Percentiles rank a stretch among this genome's conserved stretches.
These are phyloP conservation scores for Drosophila eohydei DNA, from an alignment of 2,888 invertebrate species.

Conservation along the genomic window DNA sequence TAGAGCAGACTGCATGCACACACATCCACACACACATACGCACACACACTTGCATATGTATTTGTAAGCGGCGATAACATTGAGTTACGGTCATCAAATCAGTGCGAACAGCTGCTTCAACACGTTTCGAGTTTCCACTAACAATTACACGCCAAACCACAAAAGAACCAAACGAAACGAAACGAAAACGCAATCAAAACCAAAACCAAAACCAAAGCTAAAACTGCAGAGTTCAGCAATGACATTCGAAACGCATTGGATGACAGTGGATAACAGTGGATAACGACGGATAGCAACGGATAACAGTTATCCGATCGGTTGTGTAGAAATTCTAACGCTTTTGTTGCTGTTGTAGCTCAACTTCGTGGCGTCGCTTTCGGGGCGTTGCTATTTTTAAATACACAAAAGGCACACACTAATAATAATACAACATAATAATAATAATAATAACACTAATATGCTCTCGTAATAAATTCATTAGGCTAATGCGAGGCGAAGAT, in stretches of 20 bases:
- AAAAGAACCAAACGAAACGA: slow-evolving; percentile 17
- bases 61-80: slow-evolving; percentile 26
- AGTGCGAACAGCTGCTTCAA: slow-evolving; percentile 52
- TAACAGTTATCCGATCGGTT: slow-evolving; percentile 24
- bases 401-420: slow-evolving; percentile 28
- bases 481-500: slow-evolving; percentile 65
- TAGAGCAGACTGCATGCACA: slow-evolving; percentile 1
- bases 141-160: slow-evolving; percentile 21
- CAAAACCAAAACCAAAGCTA: slow-evolving; percentile 11
- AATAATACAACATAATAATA: slow-evolving; percentile 28
- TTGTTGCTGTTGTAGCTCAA: slow-evolving; percentile 5
- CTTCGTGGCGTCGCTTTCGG: slow-evolving; percentile 8
- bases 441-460: slow-evolving; percentile 10
- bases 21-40: background rate
- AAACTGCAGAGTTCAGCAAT: slow-evolving; percentile 16
- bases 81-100: slow-evolving; percentile 30
- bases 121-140: slow-evolving; percentile 53
- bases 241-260: background rate
- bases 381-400: slow-evolving; percentile 13
- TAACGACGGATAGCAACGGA: background rate
- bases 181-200: slow-evolving; percentile 22
- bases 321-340: slow-evolving; percentile 2
- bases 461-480: slow-evolving; percentile 73
- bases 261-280: background rate
- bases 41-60: background rate